A percentile compares a stretch with the other conserved stretches of the same genome.
Conservation (phyloP, 2,113 vertebrate genomes). For the Edolisoma coerulescens region DNA sequence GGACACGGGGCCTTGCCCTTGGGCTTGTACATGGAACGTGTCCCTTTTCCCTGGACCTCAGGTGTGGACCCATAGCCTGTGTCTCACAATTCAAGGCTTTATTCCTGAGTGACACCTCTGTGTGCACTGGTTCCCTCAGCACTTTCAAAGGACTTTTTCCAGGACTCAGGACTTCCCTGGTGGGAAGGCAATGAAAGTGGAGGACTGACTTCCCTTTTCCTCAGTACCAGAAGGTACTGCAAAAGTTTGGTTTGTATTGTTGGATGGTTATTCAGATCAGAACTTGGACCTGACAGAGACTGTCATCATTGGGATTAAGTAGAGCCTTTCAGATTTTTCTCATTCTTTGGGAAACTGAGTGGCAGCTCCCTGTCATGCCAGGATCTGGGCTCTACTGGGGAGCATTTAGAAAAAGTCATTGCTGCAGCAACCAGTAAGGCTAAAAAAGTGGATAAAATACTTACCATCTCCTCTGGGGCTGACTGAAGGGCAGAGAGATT, state of each 20-base stretch:
- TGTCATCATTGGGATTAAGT: not conserved
- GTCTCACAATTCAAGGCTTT: not conserved
- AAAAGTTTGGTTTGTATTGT: not conserved
- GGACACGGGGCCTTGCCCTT: not conserved
- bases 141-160: not conserved
- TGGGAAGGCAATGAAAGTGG: not conserved
- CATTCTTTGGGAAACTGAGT: not conserved
- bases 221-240: not conserved
- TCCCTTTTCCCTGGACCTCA: not conserved
- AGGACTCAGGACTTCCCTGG: not conserved
- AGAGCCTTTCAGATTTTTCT: not conserved
- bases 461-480: not conserved
- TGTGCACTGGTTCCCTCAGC: not conserved
- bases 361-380: not conserved
- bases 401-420: not conserved
- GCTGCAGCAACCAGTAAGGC: not conserved
- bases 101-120: not conserved
- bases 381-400: not conserved
- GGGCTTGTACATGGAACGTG: rapidly evolving
- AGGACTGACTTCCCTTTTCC: not conserved
- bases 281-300: not conserved
- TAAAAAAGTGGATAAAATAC: not conserved
- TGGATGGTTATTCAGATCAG: not conserved
- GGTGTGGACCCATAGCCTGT: not conserved
- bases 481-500: not conserved